A percentile compares a stretch with the other conserved stretches of the same genome.
Evolutionary conservation across 2,113 vertebrate genomes (phyloP).

Genomic region (Chrysochloris asiatica): DNA sequence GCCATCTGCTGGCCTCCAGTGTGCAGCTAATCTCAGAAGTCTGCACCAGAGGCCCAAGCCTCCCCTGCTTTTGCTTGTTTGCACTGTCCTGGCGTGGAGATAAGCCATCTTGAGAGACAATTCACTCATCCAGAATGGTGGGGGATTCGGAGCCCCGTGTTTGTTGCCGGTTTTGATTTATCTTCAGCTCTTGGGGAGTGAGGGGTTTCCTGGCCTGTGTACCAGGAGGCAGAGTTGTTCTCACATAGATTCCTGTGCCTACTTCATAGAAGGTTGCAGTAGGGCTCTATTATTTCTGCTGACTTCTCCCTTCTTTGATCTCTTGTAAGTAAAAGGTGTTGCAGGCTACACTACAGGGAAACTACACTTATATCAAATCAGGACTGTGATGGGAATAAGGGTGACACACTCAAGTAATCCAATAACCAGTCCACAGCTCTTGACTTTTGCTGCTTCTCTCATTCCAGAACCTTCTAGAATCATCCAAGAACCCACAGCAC

Average conservation of each 20-base stretch:
- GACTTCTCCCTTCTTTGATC: too few species aligned
- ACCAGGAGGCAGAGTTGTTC: background rate
- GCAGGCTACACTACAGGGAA: too few species aligned
- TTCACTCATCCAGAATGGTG: background rate
- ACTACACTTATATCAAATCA: too few species aligned
- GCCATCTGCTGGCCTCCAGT: constrained; percentile 63
- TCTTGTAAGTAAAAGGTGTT: too few species aligned
- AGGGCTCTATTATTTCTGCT: too few species aligned
- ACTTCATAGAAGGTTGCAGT: background rate
- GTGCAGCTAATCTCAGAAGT: constrained; percentile 41
- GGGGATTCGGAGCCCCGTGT: background rate
- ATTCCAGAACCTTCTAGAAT: constrained; percentile 38
- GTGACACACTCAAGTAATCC: background rate
- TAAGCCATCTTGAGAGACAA: background rate
- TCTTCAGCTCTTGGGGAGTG: background rate
- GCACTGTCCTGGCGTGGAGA: constrained; percentile 26
- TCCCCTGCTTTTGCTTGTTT: constrained; percentile 31
- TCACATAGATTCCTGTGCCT: background rate
- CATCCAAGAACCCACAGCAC: background rate
- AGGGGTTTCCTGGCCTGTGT: background rate
- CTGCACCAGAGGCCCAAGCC: constrained; percentile 22
- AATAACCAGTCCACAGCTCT: background rate
- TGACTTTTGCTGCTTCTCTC: background rate
- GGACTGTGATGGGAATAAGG: too few species aligned
- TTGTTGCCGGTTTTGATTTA: constrained; percentile 46